Conservation (phyloP, 2,888 invertebrate genomes). For the Andricus curvator region DNA sequence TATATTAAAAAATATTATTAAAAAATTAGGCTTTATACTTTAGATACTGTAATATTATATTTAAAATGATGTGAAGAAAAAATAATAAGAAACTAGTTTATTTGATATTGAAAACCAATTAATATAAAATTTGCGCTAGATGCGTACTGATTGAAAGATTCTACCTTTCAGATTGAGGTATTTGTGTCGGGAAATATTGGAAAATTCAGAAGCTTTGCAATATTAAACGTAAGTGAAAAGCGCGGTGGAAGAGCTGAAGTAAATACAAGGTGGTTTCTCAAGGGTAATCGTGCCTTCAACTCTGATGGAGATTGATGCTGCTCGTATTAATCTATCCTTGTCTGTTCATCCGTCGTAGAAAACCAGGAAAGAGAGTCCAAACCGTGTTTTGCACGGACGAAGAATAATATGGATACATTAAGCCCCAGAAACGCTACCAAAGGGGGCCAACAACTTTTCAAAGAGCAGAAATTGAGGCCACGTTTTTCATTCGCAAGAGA, state of each 20-base stretch:
- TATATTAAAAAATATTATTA: too few species aligned
- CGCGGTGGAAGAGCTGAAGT: conserved; percentile 25
- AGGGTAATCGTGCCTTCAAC: conserved; percentile 60
- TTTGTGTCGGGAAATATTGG: conserved; percentile 7
- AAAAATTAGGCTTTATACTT: too few species aligned
- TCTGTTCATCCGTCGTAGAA: conserved; percentile 45
- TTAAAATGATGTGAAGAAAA: too few species aligned
- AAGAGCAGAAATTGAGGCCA: background rate
- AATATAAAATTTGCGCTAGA: background rate
- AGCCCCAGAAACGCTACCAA: background rate
- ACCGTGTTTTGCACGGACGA: conserved; percentile 53
- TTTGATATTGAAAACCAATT: background rate
- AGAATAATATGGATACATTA: conserved; percentile 65
- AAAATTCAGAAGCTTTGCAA: conserved; percentile 11
- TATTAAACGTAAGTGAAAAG: conserved; percentile 43
- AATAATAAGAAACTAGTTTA: background rate
- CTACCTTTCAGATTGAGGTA: conserved; percentile 3
- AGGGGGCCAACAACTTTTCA: conserved; percentile 10
- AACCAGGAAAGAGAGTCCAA: conserved; percentile 7
- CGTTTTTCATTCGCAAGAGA: background rate
- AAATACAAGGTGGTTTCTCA: conserved; percentile 50
- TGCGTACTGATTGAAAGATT: background rate
- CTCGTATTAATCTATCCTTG: conserved; percentile 68
- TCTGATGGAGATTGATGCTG: conserved; percentile 71
- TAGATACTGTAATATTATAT: too few species aligned